Percentiles rank a stretch among this genome's conserved stretches.
Evolutionary conservation across 2,888 invertebrate genomes (phyloP).

Genomic region (Escarpia spicata): DNA sequence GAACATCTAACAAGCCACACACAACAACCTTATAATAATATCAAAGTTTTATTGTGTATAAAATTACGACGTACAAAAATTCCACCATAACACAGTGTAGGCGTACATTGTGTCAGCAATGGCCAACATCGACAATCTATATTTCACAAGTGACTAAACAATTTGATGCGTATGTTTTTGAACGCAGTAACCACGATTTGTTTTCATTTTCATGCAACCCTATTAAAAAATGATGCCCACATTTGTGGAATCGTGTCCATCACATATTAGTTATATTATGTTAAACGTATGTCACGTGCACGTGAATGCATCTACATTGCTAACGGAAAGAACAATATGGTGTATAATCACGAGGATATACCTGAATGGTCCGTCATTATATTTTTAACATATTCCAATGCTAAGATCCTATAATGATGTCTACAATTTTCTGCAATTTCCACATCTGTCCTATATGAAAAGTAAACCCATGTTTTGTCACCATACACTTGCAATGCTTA

Average conservation of each 20-base stretch:
- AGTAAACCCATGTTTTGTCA: neutral
- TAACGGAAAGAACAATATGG: too few relatives aligned
- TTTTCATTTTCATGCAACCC: neutral
- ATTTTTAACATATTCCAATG: neutral
- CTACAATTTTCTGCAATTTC: neutral
- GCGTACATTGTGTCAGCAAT: neutral
- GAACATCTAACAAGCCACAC: too few relatives aligned
- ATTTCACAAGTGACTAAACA: neutral
- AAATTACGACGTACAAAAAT: slow-evolving; percentile 16
- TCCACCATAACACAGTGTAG: neutral
- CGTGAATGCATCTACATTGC: too few relatives aligned
- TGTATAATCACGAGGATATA: too few relatives aligned
- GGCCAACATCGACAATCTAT: neutral
- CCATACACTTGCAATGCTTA: neutral
- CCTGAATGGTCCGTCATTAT: neutral
- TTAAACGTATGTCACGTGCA: too few relatives aligned
- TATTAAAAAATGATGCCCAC: neutral
- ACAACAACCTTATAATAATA: neutral
- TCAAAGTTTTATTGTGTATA: slow-evolving; percentile 14
- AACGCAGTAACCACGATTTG: neutral
- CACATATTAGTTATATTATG: neutral
- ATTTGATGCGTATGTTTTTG: neutral
- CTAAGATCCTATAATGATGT: neutral
- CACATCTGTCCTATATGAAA: neutral
- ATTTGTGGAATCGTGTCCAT: neutral